Evolutionary conservation across 2,113 vertebrate genomes (phyloP), one percentile per base, ranked within the genome.

Genomic region (Rafetus swinhoei): DNA sequence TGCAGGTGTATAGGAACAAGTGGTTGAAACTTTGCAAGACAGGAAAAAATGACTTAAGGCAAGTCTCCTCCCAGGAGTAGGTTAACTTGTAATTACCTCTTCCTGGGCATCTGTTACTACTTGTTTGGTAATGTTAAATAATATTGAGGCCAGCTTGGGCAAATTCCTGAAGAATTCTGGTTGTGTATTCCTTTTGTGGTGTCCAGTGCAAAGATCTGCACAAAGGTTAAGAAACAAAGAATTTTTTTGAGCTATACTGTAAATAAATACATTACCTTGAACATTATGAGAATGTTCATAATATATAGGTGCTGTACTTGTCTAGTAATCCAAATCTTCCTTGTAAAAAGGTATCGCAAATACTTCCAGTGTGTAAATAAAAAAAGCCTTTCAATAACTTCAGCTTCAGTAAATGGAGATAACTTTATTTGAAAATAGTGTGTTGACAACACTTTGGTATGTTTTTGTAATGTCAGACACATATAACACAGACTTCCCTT

Each of bases 351-450:
- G 91, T 18, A 86, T 79, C 2, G 79, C 2, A 21, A 81, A 6
- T 74, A 14, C 32, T 89, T 87, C n/a, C 8, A 81, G 24, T 13
- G 74, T 76, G 72, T 77, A 86, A 82, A 4, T 11, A 52, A 88
- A 93, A 88, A 93, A 81, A 82, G 27, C n/a, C 2, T 55, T 55
- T 79, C 88, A 60, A 79, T 72, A 24, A 62, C 77, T 92, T 92
- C 81, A 22, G 50, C 16, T 85, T 60, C 15, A 21, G 32, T n/a
- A 84, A 91, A 80, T 56, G 69, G 83, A 91, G 87, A 57, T 74
- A 62, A 86, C 76, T 69, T 87, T 76, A 45, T 76, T 39, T 76
- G 39, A 76, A 76, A 79, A 79, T 74, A 32, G 76, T 85, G 50
- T 90, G 57, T 59, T 89, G 45, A 79, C 86, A 90, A 76, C 39